phyloP scores from a whole-genome alignment of 2,113 vertebrate genomes.

The Indri indri region DNA sequence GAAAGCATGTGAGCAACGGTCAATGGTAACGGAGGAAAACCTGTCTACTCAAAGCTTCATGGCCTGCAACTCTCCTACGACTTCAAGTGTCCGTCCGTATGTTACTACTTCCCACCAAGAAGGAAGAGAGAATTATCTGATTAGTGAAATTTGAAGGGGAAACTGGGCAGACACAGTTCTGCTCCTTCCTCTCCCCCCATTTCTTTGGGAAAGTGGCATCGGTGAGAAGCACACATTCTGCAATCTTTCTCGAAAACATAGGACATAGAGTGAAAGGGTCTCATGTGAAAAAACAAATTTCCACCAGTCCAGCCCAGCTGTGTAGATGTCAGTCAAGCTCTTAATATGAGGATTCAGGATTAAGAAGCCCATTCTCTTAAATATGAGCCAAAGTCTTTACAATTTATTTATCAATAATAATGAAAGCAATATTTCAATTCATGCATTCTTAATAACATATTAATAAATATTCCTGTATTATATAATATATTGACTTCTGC shows the following conservation, averaged over 20 bases:
- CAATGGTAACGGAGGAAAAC: background rate
- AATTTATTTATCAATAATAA: background rate
- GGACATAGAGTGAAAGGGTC: background rate
- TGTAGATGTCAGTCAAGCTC: background rate
- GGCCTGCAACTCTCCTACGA: background rate
- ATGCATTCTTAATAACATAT: background rate
- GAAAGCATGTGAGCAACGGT: background rate
- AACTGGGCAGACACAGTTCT: background rate
- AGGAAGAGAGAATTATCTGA: background rate
- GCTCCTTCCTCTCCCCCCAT: background rate
- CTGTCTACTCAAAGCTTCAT: background rate
- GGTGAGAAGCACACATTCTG: background rate
- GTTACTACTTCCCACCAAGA: background rate
- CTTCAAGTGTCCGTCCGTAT: background rate
- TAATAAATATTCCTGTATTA: background rate
- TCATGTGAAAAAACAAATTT: background rate
- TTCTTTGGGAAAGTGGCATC: background rate
- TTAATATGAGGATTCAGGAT: background rate
- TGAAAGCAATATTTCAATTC: background rate
- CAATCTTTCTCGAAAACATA: background rate
- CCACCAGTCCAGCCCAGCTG: background rate
- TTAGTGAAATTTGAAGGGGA: background rate
- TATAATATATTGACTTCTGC: background rate
- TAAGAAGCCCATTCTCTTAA: background rate
- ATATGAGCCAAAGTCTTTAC: background rate